These are phyloP conservation scores for Drosophila lacicola DNA, from an alignment of 2,888 invertebrate genomes.

Conservation along the genomic window DNA sequence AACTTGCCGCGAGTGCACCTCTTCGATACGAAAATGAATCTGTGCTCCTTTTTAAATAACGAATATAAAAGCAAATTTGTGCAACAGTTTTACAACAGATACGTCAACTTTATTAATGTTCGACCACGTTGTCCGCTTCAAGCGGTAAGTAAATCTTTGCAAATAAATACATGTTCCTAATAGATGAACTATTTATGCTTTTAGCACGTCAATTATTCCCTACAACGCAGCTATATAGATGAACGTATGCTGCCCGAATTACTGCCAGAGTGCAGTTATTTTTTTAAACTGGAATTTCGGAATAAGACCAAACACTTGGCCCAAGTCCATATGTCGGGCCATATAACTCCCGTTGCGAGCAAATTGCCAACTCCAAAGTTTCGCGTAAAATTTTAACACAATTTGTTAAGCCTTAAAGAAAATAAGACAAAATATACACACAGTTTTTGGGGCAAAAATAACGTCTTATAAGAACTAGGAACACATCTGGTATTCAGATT, in stretches of 20 bases:
- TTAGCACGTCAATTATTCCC: conserved; percentile 59
- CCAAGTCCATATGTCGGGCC: conserved; percentile 34
- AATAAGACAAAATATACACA: background rate
- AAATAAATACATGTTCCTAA: background rate
- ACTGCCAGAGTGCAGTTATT: conserved; percentile 51
- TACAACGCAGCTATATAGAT: conserved; percentile 49
- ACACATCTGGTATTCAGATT: too few species aligned
- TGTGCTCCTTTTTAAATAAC: conserved; percentile 46
- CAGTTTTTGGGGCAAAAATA: too few species aligned
- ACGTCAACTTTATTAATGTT: conserved; percentile 32
- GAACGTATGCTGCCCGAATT: conserved; percentile 52
- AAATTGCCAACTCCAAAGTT: conserved; percentile 5
- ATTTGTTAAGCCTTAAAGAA: background rate
- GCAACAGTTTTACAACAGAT: conserved; percentile 36
- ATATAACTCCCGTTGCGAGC: conserved; percentile 14
- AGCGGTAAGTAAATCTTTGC: conserved; percentile 39
- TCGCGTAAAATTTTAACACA: conserved; percentile 1
- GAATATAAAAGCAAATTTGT: conserved; percentile 58
- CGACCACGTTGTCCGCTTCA: conserved; percentile 50
- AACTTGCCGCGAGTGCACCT: conserved; percentile 40
- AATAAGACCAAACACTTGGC: conserved; percentile 38
- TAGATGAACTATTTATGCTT: background rate
- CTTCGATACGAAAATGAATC: conserved; percentile 48
- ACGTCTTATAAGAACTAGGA: too few species aligned
- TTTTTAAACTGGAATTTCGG: conserved; percentile 28